phyloP scores from a whole-genome alignment of 2,113 vertebrate genomes.

The Cynoglossus semilaevis region DNA sequence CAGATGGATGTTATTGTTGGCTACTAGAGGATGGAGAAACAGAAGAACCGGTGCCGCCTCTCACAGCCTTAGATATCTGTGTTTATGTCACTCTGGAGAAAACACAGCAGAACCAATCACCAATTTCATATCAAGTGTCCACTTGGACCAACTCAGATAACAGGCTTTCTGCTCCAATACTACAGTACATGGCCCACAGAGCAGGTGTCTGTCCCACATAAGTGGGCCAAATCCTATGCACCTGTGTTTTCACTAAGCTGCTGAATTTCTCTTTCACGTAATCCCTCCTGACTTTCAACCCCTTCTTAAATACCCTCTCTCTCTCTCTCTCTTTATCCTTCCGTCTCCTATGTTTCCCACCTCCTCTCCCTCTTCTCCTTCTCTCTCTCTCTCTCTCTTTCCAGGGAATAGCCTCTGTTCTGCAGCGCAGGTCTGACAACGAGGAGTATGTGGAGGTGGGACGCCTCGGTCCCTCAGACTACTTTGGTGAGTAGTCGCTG shows the following conservation, averaged over 20 bases:
- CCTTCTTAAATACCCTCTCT: constrained; percentile 18
- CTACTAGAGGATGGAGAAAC: constrained; percentile 43
- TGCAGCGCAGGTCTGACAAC: constrained; percentile 92
- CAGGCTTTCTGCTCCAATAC: constrained; percentile 29
- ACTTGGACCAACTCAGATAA: constrained; percentile 29
- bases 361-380: constrained; percentile 14
- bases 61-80: constrained; percentile 40
- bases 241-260: constrained; percentile 69
- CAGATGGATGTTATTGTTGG: constrained; percentile 19
- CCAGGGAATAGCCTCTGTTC: constrained; percentile 93
- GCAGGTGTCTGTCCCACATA: constrained; percentile 63
- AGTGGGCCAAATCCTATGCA: constrained; percentile 70
- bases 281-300: constrained; percentile 60
- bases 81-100: constrained; percentile 45
- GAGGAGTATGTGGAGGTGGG: constrained; percentile 97
- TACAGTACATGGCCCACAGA: constrained; percentile 17
- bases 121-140: constrained; percentile 11
- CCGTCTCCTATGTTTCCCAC: constrained; percentile 14
- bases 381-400: constrained; percentile 40
- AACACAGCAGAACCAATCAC: constrained; percentile 42
- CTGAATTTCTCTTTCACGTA: constrained; percentile 67
- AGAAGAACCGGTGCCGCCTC: constrained; percentile 25
- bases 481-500: constrained; percentile 85
- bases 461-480: constrained; percentile 93
- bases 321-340: constrained; percentile 26